A percentile compares a stretch with the other conserved stretches of the same genome.
Conservation (phyloP, 2,797 vertebrate genomes). For the Oreochromis mossambicus region DNA sequence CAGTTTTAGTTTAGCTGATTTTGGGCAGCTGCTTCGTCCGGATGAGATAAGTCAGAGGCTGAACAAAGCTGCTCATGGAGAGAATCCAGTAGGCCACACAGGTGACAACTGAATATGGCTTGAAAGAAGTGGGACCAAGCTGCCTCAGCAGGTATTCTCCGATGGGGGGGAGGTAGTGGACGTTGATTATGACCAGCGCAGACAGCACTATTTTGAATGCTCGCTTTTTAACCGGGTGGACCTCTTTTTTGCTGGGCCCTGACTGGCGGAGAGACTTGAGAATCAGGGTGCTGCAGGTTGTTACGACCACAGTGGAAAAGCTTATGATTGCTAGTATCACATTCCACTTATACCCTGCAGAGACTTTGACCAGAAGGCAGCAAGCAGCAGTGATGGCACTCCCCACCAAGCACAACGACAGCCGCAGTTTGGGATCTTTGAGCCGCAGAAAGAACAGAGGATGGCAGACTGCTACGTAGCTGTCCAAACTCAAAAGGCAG, state of each 20-base stretch:
- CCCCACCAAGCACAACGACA: not conserved
- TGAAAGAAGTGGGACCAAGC: fast-evolving
- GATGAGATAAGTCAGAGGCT: conserved; percentile 7
- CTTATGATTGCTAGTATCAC: not conserved
- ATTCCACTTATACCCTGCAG: fast-evolving
- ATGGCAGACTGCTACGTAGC: conserved; percentile 3
- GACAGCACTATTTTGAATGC: conserved; percentile 15
- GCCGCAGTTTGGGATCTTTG: not conserved
- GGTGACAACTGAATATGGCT: not conserved
- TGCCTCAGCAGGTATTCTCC: not conserved
- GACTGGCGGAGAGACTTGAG: conserved; percentile 14
- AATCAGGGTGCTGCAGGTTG: not conserved
- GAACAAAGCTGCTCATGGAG: not conserved
- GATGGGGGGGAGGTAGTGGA: not conserved
- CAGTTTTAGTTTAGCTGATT: not conserved
- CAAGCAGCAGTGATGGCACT: not conserved
- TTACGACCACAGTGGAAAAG: not conserved
- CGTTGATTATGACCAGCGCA: not conserved
- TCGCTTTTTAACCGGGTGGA: conserved; percentile 18
- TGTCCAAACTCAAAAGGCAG: conserved; percentile 3
- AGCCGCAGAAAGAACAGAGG: conserved; percentile 11
- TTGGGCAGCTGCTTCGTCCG: conserved; percentile 9
- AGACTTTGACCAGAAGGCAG: not conserved
- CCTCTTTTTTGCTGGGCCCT: conserved; percentile 5
- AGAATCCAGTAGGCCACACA: not conserved